A percentile compares a stretch with the other conserved stretches of the same genome.
phyloP scores from a whole-genome alignment of 1,140 invertebrate species.

The Listronotus bonariensis region DNA sequence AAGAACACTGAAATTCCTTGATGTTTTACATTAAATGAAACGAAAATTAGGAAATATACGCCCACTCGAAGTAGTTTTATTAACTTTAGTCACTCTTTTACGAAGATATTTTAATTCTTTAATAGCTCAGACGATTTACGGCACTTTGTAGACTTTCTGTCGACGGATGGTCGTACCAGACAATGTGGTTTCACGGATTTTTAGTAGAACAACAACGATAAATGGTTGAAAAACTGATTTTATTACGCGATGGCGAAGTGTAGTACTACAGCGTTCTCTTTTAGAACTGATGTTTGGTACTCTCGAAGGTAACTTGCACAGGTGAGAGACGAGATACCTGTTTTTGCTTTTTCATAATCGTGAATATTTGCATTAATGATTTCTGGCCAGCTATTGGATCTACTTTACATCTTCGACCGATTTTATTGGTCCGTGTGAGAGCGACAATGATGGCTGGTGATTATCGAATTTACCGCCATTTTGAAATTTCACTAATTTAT shows the following conservation, averaged over 20 bases:
- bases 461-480: slow-evolving; percentile 11
- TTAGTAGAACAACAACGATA: no score
- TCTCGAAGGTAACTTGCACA: slow-evolving; percentile 26
- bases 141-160: slow-evolving; percentile 15
- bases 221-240: no score
- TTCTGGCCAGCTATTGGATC: slow-evolving; percentile 7
- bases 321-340: slow-evolving; percentile 31
- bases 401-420: background rate
- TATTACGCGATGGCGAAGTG: slow-evolving; percentile 1
- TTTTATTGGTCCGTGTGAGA: slow-evolving; percentile 13
- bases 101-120: slow-evolving; percentile 25
- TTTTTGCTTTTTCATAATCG: slow-evolving; percentile 32
- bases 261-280: slow-evolving; percentile 21
- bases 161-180: slow-evolving; percentile 3
- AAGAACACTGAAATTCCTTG: slow-evolving; percentile 29
- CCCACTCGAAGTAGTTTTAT: slow-evolving; percentile 19
- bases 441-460: slow-evolving; percentile 12
- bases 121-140: background rate
- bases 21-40: slow-evolving; percentile 3
- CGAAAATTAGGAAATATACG: slow-evolving; percentile 27
- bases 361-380: slow-evolving; percentile 26
- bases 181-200: background rate
- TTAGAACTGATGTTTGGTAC: slow-evolving; percentile 21
- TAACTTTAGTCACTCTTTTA: slow-evolving; percentile 31
- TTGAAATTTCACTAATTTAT: slow-evolving; percentile 1